These are phyloP conservation scores for Chrysomela aeneicollis DNA, from an alignment of 2,888 invertebrate species.

Conservation along the genomic window DNA sequence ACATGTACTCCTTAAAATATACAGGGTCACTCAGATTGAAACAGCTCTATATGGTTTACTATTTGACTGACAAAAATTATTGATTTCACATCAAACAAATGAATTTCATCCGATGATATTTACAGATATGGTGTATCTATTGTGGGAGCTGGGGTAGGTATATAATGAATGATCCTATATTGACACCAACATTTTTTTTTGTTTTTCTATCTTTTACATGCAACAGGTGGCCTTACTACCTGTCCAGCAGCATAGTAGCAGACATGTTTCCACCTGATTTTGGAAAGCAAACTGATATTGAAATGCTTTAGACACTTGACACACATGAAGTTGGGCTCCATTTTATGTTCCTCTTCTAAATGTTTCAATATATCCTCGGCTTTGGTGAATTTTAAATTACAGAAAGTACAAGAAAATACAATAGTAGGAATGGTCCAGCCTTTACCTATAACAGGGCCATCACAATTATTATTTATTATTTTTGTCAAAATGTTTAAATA, in stretches of 20 bases:
- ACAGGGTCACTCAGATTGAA: no score
- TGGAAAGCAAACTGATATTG: slow-evolving; percentile 32
- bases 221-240: background rate
- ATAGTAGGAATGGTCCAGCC: slow-evolving; percentile 9
- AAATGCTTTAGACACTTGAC: slow-evolving; percentile 38
- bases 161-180: no score
- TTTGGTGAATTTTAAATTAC: slow-evolving; percentile 29
- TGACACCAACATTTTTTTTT: no score
- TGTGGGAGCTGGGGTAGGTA: no score
- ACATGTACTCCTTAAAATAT: no score
- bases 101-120: no score
- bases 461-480: background rate
- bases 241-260: slow-evolving; percentile 23
- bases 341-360: slow-evolving; percentile 41
- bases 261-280: slow-evolving; percentile 41
- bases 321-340: slow-evolving; percentile 47
- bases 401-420: slow-evolving; percentile 40
- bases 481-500: slow-evolving; percentile 33
- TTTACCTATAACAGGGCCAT: background rate
- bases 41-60: no score
- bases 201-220: background rate
- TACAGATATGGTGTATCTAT: no score
- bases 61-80: no score
- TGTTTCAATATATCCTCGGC: slow-evolving; percentile 35
- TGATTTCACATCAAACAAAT: no score